Conservation (phyloP, 2,113 vertebrate genomes). For the Siniperca knerii region DNA sequence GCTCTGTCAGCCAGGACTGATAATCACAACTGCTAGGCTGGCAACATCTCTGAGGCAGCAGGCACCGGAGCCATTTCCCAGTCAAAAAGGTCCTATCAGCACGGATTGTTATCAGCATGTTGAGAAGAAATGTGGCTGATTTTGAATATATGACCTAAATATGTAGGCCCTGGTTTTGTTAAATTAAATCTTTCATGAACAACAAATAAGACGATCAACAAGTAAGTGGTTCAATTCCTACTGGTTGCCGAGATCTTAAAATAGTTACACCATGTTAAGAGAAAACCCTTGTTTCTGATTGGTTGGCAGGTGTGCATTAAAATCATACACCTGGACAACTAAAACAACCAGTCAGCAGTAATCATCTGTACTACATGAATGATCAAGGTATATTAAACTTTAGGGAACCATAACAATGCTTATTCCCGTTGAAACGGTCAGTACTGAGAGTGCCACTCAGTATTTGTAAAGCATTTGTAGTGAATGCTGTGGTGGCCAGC, state of each 20-base stretch:
- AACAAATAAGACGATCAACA: neutral
- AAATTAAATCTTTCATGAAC: neutral
- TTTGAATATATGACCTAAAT: neutral
- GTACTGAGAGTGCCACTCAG: too few species aligned
- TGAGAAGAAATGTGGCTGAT: neutral
- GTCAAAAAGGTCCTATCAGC: neutral
- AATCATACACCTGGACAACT: neutral
- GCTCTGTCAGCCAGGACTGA: conserved; percentile 1
- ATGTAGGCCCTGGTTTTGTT: neutral
- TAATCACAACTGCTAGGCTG: neutral
- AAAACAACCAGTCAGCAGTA: neutral
- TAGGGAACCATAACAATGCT: neutral
- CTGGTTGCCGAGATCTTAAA: neutral
- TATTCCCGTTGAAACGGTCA: neutral
- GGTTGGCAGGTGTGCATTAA: neutral
- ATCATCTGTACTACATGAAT: neutral
- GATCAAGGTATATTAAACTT: neutral
- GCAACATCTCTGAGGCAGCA: conserved; percentile 1
- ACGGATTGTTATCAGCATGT: neutral
- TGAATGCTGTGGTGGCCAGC: too few species aligned
- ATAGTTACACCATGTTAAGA: neutral
- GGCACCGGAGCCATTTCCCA: neutral
- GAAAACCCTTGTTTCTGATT: neutral
- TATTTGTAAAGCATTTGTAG: too few species aligned
- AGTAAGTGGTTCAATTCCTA: neutral